Conservation (phyloP, 2,888 invertebrate genomes). For the Andrena flavipes region DNA sequence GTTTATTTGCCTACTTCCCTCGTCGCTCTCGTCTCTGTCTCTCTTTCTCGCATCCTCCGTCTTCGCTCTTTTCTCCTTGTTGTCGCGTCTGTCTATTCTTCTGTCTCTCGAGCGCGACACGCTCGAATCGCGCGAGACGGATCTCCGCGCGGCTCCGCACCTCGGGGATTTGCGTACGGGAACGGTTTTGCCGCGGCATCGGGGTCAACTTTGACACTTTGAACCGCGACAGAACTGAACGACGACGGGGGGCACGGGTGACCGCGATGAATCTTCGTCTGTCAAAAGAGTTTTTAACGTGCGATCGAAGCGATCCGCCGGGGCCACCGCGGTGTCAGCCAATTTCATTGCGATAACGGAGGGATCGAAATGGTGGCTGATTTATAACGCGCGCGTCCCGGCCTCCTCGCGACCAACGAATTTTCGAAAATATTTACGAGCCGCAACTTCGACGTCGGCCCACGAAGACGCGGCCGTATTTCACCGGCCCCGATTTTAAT, state of each 20-base stretch:
- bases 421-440: conserved; percentile 40
- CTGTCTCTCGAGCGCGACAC: conserved; percentile 8
- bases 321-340: conserved; percentile 4
- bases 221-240: conserved; percentile 1
- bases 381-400: conserved; percentile 19
- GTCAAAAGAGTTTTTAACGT: conserved; percentile 27
- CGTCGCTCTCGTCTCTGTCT: conserved; percentile 1
- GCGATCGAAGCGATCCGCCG: conserved; percentile 3
- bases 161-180: conserved; percentile 25
- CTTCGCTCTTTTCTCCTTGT: conserved; percentile 25
- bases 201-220: neutral
- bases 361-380: conserved; percentile 8
- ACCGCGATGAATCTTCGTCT: conserved; percentile 23
- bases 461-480: conserved; percentile 3
- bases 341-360: conserved; percentile 10
- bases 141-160: conserved; percentile 23
- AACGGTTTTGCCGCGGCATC: neutral
- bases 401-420: neutral
- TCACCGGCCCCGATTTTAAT: conserved; percentile 26
- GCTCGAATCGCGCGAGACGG: conserved; percentile 25
- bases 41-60: neutral
- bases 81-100: conserved; percentile 23
- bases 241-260: neutral
- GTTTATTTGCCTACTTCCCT: conserved; percentile 20
- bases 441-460: conserved; percentile 1